Conservation (phyloP, 1,140 invertebrate genomes). For the Lepidostoma basale region DNA sequence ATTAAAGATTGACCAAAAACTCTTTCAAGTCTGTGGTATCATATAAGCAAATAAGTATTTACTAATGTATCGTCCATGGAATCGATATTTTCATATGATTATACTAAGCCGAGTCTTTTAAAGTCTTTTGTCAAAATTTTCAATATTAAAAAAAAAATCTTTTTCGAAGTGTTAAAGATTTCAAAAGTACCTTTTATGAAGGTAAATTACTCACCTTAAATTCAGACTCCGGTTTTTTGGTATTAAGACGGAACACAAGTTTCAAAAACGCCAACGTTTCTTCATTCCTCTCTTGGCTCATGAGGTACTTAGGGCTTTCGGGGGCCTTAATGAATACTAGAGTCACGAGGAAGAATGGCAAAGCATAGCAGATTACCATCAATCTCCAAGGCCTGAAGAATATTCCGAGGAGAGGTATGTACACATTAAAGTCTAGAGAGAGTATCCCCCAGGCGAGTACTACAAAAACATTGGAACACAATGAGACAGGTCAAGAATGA, state of each 20-base stretch:
- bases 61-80: too few species aligned
- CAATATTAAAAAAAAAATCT: too few species aligned
- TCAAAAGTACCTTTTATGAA: neutral
- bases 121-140: too few species aligned
- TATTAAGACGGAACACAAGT: conserved; percentile 68
- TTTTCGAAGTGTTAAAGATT: neutral
- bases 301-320: conserved; percentile 79
- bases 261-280: conserved; percentile 66
- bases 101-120: too few species aligned
- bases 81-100: too few species aligned
- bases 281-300: conserved; percentile 66
- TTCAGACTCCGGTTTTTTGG: conserved; percentile 52
- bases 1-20: too few species aligned
- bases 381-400: conserved; percentile 29
- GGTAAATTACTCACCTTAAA: conserved; percentile 49
- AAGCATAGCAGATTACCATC: conserved; percentile 24
- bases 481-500: too few species aligned
- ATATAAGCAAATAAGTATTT: too few species aligned
- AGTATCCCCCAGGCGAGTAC: conserved; percentile 34
- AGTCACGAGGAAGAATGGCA: conserved; percentile 55
- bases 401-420: conserved; percentile 19
- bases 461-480: conserved; percentile 7
- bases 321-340: conserved; percentile 63
- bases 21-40: too few species aligned
- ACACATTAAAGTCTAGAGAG: conserved; percentile 21